Evolutionary conservation across 2,113 vertebrate species (phyloP).

Genomic region (Eidolon helvum): DNA sequence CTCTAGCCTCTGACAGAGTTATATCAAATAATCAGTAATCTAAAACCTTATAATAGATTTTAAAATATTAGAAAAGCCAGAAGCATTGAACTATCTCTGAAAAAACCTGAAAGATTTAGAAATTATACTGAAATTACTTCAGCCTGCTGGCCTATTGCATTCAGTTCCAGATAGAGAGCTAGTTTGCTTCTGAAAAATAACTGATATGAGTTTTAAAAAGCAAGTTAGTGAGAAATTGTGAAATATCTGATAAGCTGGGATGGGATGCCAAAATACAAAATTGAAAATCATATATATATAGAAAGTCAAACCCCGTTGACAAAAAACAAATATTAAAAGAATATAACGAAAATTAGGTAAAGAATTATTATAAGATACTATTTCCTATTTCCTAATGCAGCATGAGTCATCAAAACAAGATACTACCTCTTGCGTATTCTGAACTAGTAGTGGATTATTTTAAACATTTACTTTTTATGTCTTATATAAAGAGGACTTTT

Average conservation of each 20-base stretch:
- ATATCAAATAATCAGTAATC: conserved; percentile 43
- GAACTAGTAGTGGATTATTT: neutral
- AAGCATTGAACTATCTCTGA: conserved; percentile 45
- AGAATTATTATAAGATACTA: neutral
- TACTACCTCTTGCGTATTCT: neutral
- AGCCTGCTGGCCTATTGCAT: neutral
- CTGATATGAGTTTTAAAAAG: neutral
- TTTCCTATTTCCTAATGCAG: neutral
- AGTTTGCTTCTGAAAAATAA: conserved; percentile 56
- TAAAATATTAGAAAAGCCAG: conserved; percentile 35
- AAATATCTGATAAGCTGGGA: conserved; percentile 17
- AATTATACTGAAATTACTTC: conserved; percentile 37
- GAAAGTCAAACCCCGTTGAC: neutral
- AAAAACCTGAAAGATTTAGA: conserved; percentile 44
- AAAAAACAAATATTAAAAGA: neutral
- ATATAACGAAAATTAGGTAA: conserved; percentile 8
- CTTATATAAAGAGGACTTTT: neutral
- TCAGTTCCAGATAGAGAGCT: conserved; percentile 47
- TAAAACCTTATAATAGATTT: neutral
- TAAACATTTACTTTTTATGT: neutral
- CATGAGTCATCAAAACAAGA: neutral
- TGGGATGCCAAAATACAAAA: conserved; percentile 39
- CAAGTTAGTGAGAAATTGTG: neutral
- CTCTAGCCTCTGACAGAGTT: neutral
- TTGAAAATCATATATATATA: conserved; percentile 37